Percentiles rank a stretch among this genome's conserved stretches.
phyloP scores from a whole-genome alignment of 2,113 vertebrate species.

The Pteronura brasiliensis region DNA sequence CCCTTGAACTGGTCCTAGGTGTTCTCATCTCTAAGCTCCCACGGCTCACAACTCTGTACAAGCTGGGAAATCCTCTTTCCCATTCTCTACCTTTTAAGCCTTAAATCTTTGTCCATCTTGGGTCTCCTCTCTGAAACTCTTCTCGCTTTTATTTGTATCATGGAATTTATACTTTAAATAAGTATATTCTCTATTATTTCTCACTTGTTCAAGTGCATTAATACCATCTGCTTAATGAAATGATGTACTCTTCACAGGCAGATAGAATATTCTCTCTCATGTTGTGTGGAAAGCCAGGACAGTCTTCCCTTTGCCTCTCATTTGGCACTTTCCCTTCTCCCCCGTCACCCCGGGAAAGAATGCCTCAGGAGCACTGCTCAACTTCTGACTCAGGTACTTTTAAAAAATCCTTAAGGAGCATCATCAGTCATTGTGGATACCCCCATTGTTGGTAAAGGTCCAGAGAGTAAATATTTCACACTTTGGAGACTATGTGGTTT shows the following conservation, averaged over 20 bases:
- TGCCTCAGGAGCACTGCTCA: neutral
- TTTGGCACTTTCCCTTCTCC: neutral
- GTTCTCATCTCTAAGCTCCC: neutral
- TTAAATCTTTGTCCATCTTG: neutral
- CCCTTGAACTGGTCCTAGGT: neutral
- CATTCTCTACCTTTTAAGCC: neutral
- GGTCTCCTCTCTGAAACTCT: neutral
- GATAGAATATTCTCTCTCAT: neutral
- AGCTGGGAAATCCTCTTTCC: neutral
- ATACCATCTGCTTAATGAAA: neutral
- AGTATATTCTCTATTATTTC: neutral
- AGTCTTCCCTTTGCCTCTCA: neutral
- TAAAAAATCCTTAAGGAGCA: neutral
- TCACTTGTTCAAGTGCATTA: neutral
- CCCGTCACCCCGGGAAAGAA: neutral
- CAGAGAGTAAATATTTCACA: neutral
- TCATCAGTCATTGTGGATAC: neutral
- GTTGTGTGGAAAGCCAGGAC: neutral
- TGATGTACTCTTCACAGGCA: neutral
- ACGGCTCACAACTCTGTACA: neutral
- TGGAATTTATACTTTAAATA: neutral
- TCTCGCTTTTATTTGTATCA: neutral
- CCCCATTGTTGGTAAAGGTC: neutral
- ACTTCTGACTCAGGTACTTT: neutral
- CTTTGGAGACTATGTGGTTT: neutral